Conservation (phyloP, 2,888 invertebrate genomes). For the Nesidiocoris tenuis region DNA sequence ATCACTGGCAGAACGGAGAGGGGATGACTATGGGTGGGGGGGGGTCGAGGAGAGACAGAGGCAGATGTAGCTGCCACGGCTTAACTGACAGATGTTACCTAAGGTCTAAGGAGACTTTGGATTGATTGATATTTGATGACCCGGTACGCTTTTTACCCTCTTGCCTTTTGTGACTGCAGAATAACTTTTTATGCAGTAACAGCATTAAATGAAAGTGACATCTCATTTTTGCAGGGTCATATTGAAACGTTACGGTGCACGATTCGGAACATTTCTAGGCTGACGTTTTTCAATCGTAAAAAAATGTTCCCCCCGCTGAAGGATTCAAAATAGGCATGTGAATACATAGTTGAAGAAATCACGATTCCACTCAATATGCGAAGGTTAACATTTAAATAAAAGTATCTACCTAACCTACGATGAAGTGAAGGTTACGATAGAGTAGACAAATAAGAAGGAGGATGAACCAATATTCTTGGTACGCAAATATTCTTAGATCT, state of each 20-base stretch:
- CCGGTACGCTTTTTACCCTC: not conserved
- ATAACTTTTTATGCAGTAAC: not conserved
- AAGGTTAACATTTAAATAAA: too few relatives aligned
- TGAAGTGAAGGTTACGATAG: too few relatives aligned
- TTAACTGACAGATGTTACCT: constrained; percentile 20
- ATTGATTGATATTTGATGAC: constrained; percentile 37
- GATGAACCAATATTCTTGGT: too few relatives aligned
- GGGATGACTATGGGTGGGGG: not conserved
- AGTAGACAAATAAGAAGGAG: too few relatives aligned
- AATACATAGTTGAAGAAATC: too few relatives aligned
- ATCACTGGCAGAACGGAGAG: not conserved
- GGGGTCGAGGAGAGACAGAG: constrained; percentile 13
- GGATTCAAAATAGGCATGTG: too few relatives aligned
- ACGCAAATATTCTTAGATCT: too few relatives aligned
- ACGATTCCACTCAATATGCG: too few relatives aligned
- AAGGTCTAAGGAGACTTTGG: constrained; percentile 3
- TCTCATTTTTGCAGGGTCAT: not conserved
- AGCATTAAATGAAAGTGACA: not conserved
- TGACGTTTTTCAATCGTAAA: too few relatives aligned
- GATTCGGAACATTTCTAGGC: not conserved
- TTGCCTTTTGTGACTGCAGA: not conserved
- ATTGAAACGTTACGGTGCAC: not conserved
- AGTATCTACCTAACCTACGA: too few relatives aligned
- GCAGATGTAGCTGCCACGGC: constrained; percentile 3
- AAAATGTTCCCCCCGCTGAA: too few relatives aligned